Percentiles rank a stretch among this genome's conserved stretches.
Evolutionary conservation across 2,113 vertebrate genomes (phyloP).

Genomic region (Candoia aspera): DNA sequence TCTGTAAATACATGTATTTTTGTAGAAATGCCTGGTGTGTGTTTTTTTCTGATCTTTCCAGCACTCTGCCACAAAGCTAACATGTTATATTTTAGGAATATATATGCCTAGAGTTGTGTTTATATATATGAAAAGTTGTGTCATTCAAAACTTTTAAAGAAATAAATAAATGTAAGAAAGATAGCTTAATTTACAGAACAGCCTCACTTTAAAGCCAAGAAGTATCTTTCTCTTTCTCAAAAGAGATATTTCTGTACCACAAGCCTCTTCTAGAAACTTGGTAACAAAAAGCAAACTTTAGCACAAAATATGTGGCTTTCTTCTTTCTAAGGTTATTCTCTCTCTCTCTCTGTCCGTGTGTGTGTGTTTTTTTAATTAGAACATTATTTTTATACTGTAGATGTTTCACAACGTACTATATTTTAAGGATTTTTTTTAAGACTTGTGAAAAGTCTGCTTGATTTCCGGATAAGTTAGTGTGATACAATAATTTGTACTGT

Average conservation of each 20-base stretch:
- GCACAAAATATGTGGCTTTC: not conserved
- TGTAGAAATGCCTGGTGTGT: too few relatives aligned
- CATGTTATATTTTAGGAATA: not conserved
- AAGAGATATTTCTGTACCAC: not conserved
- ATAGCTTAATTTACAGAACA: not conserved
- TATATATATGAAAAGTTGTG: too few relatives aligned
- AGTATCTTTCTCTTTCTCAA: not conserved
- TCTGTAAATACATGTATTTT: too few relatives aligned
- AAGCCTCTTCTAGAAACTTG: not conserved
- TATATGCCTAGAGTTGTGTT: not conserved
- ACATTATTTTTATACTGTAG: conserved; percentile 25
- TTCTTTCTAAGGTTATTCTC: conserved; percentile 9
- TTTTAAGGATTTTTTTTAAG: not conserved
- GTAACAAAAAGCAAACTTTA: conserved; percentile 6
- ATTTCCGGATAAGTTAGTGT: not conserved
- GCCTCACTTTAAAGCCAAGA: not conserved
- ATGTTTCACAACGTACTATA: not conserved
- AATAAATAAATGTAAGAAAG: not conserved
- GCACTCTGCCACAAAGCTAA: too few relatives aligned
- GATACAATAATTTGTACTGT: not conserved
- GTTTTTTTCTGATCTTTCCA: too few relatives aligned
- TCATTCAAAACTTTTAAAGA: too few relatives aligned
- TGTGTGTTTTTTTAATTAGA: conserved; percentile 10
- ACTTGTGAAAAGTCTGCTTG: conserved; percentile 10
- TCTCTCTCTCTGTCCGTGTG: not conserved